A percentile compares a stretch with the other conserved stretches of the same genome.
phyloP scores from a whole-genome alignment of 2,113 vertebrate genomes.

The Pseudolaguvia tuberculata region DNA sequence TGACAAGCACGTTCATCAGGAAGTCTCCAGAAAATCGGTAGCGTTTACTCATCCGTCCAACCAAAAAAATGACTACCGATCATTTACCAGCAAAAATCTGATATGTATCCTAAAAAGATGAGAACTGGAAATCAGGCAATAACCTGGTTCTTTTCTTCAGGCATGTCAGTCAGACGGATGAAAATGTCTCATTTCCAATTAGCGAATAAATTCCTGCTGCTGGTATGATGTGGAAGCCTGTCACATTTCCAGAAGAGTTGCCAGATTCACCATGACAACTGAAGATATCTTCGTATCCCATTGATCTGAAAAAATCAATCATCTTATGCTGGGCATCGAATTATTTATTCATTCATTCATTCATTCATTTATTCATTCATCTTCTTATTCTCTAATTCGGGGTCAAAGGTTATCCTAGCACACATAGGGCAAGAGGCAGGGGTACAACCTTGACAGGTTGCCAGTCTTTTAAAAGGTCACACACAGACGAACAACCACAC shows the following conservation, averaged over 20 bases:
- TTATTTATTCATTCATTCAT: too few species aligned
- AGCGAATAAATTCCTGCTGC: neutral
- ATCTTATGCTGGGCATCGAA: neutral
- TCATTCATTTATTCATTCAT: too few species aligned
- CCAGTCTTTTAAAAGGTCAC: too few species aligned
- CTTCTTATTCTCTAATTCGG: neutral
- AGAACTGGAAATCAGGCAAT: neutral
- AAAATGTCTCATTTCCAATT: neutral
- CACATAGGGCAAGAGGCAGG: too few species aligned
- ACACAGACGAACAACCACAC: too few species aligned
- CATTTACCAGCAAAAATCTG: neutral
- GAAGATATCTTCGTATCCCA: neutral
- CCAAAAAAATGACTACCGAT: neutral
- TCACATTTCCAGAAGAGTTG: neutral
- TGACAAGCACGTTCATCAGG: neutral
- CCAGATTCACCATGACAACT: neutral
- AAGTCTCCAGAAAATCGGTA: too few species aligned
- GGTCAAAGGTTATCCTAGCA: too few species aligned
- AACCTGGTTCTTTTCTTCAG: too few species aligned
- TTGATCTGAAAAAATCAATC: neutral
- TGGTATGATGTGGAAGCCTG: neutral
- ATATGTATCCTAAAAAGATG: neutral
- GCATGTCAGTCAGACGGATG: neutral
- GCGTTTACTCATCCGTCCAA: neutral
- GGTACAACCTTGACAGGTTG: too few species aligned